Evolutionary conservation across 2,797 vertebrate species (phyloP), one percentile per base, ranked within the genome.

Genomic region (Enteromius paludinosus): DNA sequence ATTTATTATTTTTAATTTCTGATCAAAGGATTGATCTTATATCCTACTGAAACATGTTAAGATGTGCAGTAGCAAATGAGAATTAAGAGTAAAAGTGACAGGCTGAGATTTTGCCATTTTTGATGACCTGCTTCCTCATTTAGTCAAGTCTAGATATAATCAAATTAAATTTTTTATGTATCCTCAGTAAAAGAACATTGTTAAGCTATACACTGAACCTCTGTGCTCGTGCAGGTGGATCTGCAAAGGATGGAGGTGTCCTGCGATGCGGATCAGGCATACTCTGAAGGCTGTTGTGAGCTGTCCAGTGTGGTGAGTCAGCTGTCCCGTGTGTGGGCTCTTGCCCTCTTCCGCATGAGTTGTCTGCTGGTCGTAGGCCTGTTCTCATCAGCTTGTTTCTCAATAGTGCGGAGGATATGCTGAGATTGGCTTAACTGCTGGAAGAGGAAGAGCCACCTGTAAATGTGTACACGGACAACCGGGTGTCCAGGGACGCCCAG

Each of bases 241-340:
- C 92, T 94, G 77, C 94, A 95, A 87, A 93, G 95, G 91, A 93
- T 95, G 91, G 90, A 94, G 76, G 92, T 95, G 71, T 92, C 91
- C 69, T 92, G 90, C 90, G 93, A 95, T 9, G 90, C 93, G n/a
- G 92, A 95, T 84, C 90, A 94, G 90, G 90, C 91, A 30, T 91
- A 89, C 75, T 93, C 92, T 83, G 96, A 96, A 84, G 88, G 90
- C 86, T 96, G 96, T 90, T 96, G 95, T 83, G 95, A 96, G 85
- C 93, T 95, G 76, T 95, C 94, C 49, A 92, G 81, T 28, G 89
- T 94, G 86, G 95, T 95, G 86, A 93, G 93, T 93, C 66, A 62
- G 52, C 71, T 78, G 18, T 18, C 65, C 23, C 76, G 78, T 75
- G 47, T 84, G 35, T 89, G 38, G 82, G 56, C 10, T 74, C 65